Percentiles rank a stretch among this genome's conserved stretches.
Conservation (phyloP, 2,113 vertebrate genomes). For the Aptenodytes patagonicus region DNA sequence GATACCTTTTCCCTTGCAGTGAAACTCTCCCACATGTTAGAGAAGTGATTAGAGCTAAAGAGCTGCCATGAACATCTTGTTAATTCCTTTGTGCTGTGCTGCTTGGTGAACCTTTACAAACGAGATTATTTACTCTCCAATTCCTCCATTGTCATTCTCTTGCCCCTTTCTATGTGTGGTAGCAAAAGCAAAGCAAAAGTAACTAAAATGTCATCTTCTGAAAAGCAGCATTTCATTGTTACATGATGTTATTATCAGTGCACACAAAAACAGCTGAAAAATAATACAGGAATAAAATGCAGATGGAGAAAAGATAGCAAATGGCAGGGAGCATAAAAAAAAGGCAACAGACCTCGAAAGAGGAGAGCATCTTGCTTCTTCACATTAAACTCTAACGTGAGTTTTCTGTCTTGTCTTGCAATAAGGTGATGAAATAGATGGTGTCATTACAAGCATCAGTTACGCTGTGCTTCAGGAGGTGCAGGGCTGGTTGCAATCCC, state of each 20-base stretch:
- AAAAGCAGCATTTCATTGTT: slow-evolving; percentile 17
- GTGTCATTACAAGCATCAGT: not conserved
- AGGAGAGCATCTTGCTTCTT: not conserved
- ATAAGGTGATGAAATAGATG: not conserved
- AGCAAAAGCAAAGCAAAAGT: slow-evolving; percentile 45
- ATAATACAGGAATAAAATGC: not conserved
- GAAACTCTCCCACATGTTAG: not conserved
- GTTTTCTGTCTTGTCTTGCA: not conserved
- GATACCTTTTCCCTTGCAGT: not conserved
- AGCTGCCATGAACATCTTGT: slow-evolving; percentile 32
- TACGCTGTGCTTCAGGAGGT: not conserved
- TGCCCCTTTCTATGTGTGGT: slow-evolving; percentile 10
- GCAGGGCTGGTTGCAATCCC: not conserved
- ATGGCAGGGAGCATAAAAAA: not conserved
- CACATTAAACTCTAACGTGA: not conserved
- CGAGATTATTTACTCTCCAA: slow-evolving; percentile 52
- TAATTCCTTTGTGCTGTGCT: slow-evolving; percentile 58
- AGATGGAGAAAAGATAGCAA: not conserved
- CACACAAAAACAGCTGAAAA: not conserved
- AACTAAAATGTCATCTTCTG: slow-evolving; percentile 28
- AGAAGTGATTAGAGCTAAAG: slow-evolving; percentile 22
- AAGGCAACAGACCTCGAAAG: not conserved
- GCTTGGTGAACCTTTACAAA: slow-evolving; percentile 68
- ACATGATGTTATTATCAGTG: not conserved
- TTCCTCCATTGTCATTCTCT: slow-evolving; percentile 57